Evolutionary conservation across 1,140 invertebrate genomes (phyloP), one percentile per base, ranked within the genome.

Genomic region (Hylaeus anthracinus): DNA sequence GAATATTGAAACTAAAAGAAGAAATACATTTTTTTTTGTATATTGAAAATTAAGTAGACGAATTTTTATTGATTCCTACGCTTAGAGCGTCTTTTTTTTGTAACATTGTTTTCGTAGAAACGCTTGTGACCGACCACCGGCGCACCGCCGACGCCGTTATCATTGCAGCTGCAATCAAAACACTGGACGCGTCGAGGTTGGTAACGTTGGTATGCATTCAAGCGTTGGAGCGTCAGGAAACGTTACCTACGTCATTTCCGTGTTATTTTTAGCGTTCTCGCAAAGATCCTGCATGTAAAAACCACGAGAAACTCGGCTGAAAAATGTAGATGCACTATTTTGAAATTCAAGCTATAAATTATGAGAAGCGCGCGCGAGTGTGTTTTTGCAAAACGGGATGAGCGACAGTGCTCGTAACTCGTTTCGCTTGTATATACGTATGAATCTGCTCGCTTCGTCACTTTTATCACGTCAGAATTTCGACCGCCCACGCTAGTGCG

Each of bases 401-500:
- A 58, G 56, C 51, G 70, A 56, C 60, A 12, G 39, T 12, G 39
- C 5, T 43, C 67, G 45, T 56, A 55, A 58, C 72, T 73, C 70
- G 71, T 63, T 71, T 61, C 15, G 12, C 15, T 41, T 53, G 61
- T 41, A 58, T 51, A 37, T 64, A 58, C n/a, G 43, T 53, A 65
- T 15, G 61, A 73, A 37, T 58, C 43, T 39, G 45, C 15, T 15
- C 26, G 37, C 37, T 45, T 9, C 45, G 77, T 41, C 77, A 41
- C 43, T 73, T 79, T 73, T 79, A 58, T 73, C 77, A 15, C 51
- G 53, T 73, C 71, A n/a, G 58, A 72, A 73, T 45, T 65, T 66
- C 14, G n/a, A 12, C 14, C 26, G 43, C 43, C 9, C 2, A 9
- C 9, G 1, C 37, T 39, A 8, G 4, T 4, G 39, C 10, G n/a